Evolutionary conservation across 2,888 invertebrate genomes (phyloP), one percentile per base, ranked within the genome.

Genomic region (Apantesis nais): DNA sequence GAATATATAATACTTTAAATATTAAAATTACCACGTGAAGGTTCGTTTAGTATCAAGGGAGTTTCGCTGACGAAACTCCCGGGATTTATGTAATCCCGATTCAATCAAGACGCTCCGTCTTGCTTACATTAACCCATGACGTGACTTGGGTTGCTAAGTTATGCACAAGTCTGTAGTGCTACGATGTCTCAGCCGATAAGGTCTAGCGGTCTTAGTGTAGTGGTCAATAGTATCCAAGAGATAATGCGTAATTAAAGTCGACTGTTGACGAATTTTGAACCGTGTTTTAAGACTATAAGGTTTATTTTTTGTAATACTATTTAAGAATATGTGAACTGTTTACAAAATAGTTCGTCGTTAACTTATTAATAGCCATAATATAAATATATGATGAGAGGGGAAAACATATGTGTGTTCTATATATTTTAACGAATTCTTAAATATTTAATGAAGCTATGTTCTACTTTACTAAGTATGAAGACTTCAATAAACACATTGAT

Each of bases 111-210:
- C 73, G 72, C 68, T 76, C 67, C 74, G 73, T 74, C 78, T 82
- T 83, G 82, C 82, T 84, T 84, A 85, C 82, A 87, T 85, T 85
- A 84, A 76, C 73, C 73, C 77, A 71, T 81, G 82, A 85, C 84
- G 79, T 82, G 79, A 80, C 76, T 81, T 68, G 68, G 62, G 67
- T 76, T 68, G 34, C 66, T 72, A 72, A 72, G 68, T 66, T 70
- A 73, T 75, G 61, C 66, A 75, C 69, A 61, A 71, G 63, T 25
- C 25, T 29, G 14, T 52, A 63, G 62, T 70, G 60, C 67, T n/a
- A 55, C 25, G 58, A 76, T 69, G 64, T 66, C 68, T 72, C 41
- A 70, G 48, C n/a, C 48, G 11, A 58, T 66, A 67, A 72, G 44
- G 73, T 75, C n/a, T n/a, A n/a, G n/a, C n/a, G n/a, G n/a, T n/a